Evolutionary conservation across 2,113 vertebrate genomes (phyloP).

Genomic region (Ochotona curzoniae): DNA sequence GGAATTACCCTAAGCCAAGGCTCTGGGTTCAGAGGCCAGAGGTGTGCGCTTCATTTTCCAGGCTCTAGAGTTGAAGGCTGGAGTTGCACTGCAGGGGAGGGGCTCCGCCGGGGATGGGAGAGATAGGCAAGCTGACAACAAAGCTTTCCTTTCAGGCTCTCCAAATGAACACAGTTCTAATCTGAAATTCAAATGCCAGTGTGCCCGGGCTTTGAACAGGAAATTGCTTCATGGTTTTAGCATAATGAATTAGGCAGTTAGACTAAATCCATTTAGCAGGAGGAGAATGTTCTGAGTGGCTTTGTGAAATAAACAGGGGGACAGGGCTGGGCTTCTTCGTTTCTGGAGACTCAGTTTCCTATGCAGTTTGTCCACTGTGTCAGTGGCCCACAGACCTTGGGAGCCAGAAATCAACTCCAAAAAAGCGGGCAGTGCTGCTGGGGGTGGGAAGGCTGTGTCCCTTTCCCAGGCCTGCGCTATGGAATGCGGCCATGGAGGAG

Average conservation of each 20-base stretch:
- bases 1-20: slow-evolving; percentile 69
- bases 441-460: neutral
- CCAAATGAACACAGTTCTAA: slow-evolving; percentile 94
- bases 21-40: slow-evolving; percentile 82
- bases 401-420: slow-evolving; percentile 72
- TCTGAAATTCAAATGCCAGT: slow-evolving; percentile 93
- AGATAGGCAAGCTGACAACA: slow-evolving; percentile 91
- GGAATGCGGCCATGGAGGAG: neutral
- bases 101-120: slow-evolving; percentile 89
- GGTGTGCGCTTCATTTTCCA: slow-evolving; percentile 84
- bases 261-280: slow-evolving; percentile 89
- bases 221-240: slow-evolving; percentile 93
- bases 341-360: slow-evolving; percentile 74
- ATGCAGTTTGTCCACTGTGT: neutral
- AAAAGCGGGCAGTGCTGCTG: slow-evolving; percentile 66
- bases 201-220: slow-evolving; percentile 89
- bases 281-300: slow-evolving; percentile 87
- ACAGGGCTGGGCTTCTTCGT: slow-evolving; percentile 68
- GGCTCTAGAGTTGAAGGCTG: slow-evolving; percentile 84
- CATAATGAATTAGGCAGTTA: slow-evolving; percentile 91
- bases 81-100: slow-evolving; percentile 86
- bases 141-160: slow-evolving; percentile 90
- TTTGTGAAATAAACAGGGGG: slow-evolving; percentile 76
- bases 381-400: slow-evolving; percentile 32
- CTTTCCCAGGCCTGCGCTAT: too few relatives aligned